Conservation (phyloP, 2,888 invertebrate species). For the Ferrisia virgata region DNA sequence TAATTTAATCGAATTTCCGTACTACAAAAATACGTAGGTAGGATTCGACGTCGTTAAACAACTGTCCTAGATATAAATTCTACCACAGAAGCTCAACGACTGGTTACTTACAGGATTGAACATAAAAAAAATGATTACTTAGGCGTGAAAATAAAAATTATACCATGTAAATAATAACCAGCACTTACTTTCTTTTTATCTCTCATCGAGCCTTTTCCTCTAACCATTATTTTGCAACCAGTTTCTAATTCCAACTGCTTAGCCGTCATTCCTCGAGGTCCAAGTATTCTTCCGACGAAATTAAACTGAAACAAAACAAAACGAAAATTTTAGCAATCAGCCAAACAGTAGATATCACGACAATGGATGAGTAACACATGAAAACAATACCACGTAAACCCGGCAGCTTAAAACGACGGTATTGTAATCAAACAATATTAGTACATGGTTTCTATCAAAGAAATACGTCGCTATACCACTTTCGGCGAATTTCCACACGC, state of each 20-base stretch:
- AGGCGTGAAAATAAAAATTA: not conserved
- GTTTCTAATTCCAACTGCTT: slow-evolving; percentile 99
- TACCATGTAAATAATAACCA: not conserved
- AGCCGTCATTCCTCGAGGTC: slow-evolving; percentile 99
- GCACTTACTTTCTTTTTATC: slow-evolving; percentile 95
- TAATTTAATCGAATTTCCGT: too few relatives aligned
- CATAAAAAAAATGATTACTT: not conserved
- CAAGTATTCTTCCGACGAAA: slow-evolving; percentile 99
- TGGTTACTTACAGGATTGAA: not conserved
- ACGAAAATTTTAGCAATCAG: not conserved
- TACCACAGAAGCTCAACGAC: not conserved
- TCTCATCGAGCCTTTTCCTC: slow-evolving; percentile 99
- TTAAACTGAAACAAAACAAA: slow-evolving; percentile 75
- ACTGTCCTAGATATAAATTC: not conserved
- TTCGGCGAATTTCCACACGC: too few relatives aligned
- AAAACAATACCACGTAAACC: not conserved
- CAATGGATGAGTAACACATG: not conserved
- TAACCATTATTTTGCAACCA: slow-evolving; percentile 99
- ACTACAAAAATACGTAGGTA: too few relatives aligned
- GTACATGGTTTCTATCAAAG: too few relatives aligned
- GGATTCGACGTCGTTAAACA: not conserved
- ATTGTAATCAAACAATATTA: too few relatives aligned
- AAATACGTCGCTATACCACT: too few relatives aligned
- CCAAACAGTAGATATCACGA: too few relatives aligned
- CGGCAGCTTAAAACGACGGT: not conserved